A percentile compares a stretch with the other conserved stretches of the same genome.
phyloP scores from a whole-genome alignment of 1,140 invertebrate species.

The Drosophila sucinea region DNA sequence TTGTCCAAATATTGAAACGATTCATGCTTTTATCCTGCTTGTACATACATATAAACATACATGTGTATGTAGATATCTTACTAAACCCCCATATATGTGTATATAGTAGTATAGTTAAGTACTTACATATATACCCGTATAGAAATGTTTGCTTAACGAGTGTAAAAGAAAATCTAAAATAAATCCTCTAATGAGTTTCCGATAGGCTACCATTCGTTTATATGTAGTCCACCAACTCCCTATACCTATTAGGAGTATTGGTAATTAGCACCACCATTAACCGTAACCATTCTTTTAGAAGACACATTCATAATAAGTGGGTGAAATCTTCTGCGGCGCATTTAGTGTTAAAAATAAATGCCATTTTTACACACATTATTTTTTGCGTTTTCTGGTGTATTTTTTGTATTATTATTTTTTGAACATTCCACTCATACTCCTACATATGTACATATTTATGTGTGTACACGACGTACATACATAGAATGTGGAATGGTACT shows the following conservation, averaged over 20 bases:
- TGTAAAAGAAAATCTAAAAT: no score
- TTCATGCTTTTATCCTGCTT: no score
- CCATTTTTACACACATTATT: slow-evolving; percentile 17
- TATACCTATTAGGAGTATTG: slow-evolving; percentile 17
- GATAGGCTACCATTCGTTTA: slow-evolving; percentile 9
- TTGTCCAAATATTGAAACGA: no score
- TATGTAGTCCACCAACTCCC: slow-evolving; percentile 9
- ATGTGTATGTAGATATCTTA: no score
- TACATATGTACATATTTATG: neutral
- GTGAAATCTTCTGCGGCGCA: slow-evolving; percentile 37
- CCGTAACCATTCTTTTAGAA: neutral
- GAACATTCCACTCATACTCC: slow-evolving; percentile 32
- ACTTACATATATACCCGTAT: no score
- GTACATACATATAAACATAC: no score
- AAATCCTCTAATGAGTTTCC: neutral
- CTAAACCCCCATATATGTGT: no score
- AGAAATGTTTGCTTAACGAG: no score
- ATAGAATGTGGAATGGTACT: slow-evolving; percentile 13
- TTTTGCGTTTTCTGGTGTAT: neutral
- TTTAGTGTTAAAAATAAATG: slow-evolving; percentile 55
- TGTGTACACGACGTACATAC: neutral
- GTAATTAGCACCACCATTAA: neutral
- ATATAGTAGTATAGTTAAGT: no score
- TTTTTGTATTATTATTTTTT: slow-evolving; percentile 17
- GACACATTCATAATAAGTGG: slow-evolving; percentile 4